Evolutionary conservation across 2,888 invertebrate genomes (phyloP), one percentile per base, ranked within the genome.

Genomic region (Timandra comae): DNA sequence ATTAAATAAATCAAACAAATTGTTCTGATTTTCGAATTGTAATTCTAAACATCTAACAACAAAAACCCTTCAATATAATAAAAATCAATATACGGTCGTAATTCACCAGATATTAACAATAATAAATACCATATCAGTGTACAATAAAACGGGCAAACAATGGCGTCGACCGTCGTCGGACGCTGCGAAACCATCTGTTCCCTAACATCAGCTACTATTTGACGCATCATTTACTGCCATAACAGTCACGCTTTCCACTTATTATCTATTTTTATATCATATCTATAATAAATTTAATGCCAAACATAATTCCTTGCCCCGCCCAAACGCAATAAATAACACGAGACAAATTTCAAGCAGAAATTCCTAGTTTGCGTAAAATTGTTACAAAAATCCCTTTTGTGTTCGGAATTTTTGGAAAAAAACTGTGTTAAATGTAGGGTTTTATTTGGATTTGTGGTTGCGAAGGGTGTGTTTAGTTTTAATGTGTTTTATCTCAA

Each of bases 221-320:
- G 66, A 42, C 72, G 75, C 63, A 47, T 75, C 82, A 81, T 81
- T 81, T 68, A 71, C 61, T 59, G 46, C 45, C 46, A 47, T 46
- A n/a, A 41, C 40, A 54, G 74, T 67, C 77, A 81, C 79, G 76
- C 77, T 77, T 82, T 71, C 67, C 76, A 75, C 78, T 73, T 73
- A 79, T 77, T 73, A 80, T 65, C 67, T 38, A 76, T 78, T 77
- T 80, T 78, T 75, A 74, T 76, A 65, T 70, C 63, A 70, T 72
- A 69, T 65, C 63, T 69, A 76, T 57, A 69, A 75, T 71, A 71
- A 63, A 81, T 81, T 78, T 71, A 67, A 78, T 71, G 81, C 66
- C 78, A 78, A 79, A 84, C 80, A 80, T 78, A 81, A 78, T 72
- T 67, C 56, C 53, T 52, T 43, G 50, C 66, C 54, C 63, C 79